Conservation (phyloP, 2,888 invertebrate species). For the Eupithecia vulgata region DNA sequence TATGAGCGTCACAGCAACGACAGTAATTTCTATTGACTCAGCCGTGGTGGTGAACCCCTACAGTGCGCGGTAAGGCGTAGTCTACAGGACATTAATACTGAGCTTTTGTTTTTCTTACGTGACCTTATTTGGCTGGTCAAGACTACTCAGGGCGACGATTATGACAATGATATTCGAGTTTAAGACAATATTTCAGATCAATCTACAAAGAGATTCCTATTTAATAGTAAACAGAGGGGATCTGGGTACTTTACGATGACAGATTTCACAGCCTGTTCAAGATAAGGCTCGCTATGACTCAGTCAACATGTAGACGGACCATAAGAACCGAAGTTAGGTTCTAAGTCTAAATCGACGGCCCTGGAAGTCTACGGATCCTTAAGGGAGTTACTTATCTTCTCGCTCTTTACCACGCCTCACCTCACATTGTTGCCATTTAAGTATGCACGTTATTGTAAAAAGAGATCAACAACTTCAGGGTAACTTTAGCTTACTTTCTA, state of each 20-base stretch:
- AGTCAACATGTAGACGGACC: background rate
- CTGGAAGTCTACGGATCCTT: background rate
- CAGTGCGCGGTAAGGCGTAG: background rate
- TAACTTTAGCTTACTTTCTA: constrained; percentile 46
- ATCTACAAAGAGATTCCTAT: background rate
- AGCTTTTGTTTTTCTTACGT: background rate
- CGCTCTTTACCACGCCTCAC: background rate
- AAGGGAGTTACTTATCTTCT: background rate
- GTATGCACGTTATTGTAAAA: constrained; percentile 25
- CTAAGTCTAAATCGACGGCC: too few species aligned
- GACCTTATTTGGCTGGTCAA: background rate
- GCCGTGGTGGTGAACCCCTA: background rate
- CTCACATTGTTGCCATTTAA: background rate
- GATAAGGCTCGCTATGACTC: background rate
- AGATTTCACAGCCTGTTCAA: background rate
- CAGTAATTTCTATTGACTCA: background rate
- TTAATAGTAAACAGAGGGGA: background rate
- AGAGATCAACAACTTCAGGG: constrained; percentile 54
- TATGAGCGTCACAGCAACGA: background rate
- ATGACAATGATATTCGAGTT: background rate
- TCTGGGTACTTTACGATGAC: background rate
- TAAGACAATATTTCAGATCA: background rate
- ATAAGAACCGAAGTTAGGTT: background rate
- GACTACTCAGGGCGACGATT: background rate
- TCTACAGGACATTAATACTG: background rate